Percentiles rank a stretch among this genome's conserved stretches.
phyloP scores from a whole-genome alignment of 2,797 vertebrate genomes.

The Syngnathus rostellatus region DNA sequence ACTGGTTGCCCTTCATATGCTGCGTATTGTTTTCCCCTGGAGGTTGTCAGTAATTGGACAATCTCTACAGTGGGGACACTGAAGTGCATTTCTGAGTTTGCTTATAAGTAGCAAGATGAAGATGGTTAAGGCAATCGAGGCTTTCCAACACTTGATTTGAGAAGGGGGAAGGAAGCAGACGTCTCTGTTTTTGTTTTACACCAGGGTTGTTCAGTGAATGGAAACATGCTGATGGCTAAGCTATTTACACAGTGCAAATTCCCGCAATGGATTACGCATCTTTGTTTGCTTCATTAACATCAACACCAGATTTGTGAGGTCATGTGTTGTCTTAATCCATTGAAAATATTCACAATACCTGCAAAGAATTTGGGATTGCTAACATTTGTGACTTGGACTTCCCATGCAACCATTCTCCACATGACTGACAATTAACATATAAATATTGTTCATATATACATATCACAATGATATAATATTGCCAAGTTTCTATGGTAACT shows the following conservation, averaged over 20 bases:
- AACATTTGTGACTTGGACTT: neutral
- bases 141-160: conserved; percentile 4
- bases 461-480: neutral
- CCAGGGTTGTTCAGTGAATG: conserved; percentile 23
- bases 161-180: conserved; percentile 13
- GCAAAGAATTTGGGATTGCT: neutral
- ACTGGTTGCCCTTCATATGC: neutral
- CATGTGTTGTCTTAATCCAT: neutral
- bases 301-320: conserved; percentile 24
- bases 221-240: conserved; percentile 35
- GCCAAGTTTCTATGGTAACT: conserved; percentile 1
- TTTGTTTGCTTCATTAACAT: conserved; percentile 40
- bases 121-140: conserved; percentile 17
- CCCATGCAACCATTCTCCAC: too few relatives aligned
- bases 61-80: neutral
- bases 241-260: conserved; percentile 38
- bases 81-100: neutral
- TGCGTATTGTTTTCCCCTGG: neutral
- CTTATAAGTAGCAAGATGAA: conserved; percentile 12
- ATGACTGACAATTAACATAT: neutral
- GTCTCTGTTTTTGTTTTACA: conserved; percentile 34
- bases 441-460: neutral
- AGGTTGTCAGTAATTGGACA: neutral
- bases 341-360: neutral
- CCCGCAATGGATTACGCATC: conserved; percentile 29